These are phyloP conservation scores for Thelaira solivaga DNA, from an alignment of 2,888 invertebrate genomes.

Conservation along the genomic window DNA sequence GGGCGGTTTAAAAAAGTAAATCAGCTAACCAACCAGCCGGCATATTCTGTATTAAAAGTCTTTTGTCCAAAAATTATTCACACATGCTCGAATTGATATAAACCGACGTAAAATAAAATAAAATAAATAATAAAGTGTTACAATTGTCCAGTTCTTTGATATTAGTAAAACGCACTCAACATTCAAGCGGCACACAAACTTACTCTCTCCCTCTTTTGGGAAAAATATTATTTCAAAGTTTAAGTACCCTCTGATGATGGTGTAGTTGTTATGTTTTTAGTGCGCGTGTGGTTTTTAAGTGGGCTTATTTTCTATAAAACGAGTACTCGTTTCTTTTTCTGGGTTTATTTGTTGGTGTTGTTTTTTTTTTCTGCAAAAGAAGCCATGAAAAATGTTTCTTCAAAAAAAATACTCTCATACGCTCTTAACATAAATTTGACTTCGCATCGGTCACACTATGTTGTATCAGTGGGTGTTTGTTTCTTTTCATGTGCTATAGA, in stretches of 20 bases:
- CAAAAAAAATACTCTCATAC: conserved; percentile 7
- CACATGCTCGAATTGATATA: conserved; percentile 30
- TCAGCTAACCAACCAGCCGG: neutral
- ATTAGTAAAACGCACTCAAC: neutral
- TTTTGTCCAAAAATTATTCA: conserved; percentile 38
- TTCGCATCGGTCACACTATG: conserved; percentile 9
- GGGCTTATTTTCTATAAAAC: conserved; percentile 34
- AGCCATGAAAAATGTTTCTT: conserved; percentile 15
- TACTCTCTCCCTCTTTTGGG: neutral
- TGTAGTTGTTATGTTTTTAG: conserved; percentile 24
- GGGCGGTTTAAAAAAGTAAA: neutral
- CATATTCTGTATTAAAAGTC: neutral
- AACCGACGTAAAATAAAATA: conserved; percentile 12
- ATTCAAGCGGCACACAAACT: neutral
- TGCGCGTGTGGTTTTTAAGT: conserved; percentile 51
- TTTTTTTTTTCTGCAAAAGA: neutral
- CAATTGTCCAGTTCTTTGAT: conserved; percentile 52
- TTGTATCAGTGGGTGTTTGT: conserved; percentile 31
- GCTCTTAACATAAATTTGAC: conserved; percentile 2
- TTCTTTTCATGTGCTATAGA: neutral
- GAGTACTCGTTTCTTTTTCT: neutral
- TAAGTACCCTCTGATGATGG: conserved; percentile 21
- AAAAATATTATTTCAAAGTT: conserved; percentile 4
- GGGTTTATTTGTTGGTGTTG: neutral
- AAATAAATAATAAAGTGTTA: conserved; percentile 35